Evolutionary conservation across 2,888 invertebrate genomes (phyloP), one percentile per base, ranked within the genome.

Genomic region (Gryllus longicercus): DNA sequence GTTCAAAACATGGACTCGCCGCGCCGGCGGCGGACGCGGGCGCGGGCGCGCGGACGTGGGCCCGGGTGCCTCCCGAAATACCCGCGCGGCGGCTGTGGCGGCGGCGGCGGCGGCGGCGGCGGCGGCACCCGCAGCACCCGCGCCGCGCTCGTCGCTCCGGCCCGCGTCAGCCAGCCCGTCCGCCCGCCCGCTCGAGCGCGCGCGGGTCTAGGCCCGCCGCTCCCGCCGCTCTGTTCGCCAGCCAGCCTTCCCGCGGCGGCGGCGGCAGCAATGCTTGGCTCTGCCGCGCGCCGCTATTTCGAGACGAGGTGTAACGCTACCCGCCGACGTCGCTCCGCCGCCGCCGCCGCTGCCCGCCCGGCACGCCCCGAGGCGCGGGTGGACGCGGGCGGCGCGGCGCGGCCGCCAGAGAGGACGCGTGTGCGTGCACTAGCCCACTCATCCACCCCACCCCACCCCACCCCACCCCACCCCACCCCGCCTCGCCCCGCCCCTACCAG

Each of bases 271-370:
- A 63, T 63, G 63, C 16, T 63, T 63, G 63, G 63, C 63, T 63
- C 63, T n/a, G 63, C n/a, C 63, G 84, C 84, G 84, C 84, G 83
- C 84, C 83, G 85, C 86, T 86, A 86, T 86, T 86, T 86, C 86
- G 85, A 84, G 85, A 84, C 83, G 84, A 83, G 80, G 79, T 80
- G 80, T 80, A 80, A 80, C 79, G 75, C 77, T 76, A 78, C 76
- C 80, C 51, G 79, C 79, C 76, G 77, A 82, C 77, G 80, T 21
- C 38, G 38, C 38, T 38, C 38, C 38, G 38, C 38, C 38, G 1
- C 38, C 38, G 8, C 23, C 12, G 78, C 51, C 50, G 49, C 25
- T 2, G 3, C 25, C 77, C 75, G 77, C 76, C 78, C 38, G 25
- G 38, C 38, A 38, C 38, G 38, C 38, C 38, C 5, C 38, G 11